Evolutionary conservation across 2,113 vertebrate species (phyloP), one percentile per base, ranked within the genome.

Genomic region (Tachysurus fulvidraco): DNA sequence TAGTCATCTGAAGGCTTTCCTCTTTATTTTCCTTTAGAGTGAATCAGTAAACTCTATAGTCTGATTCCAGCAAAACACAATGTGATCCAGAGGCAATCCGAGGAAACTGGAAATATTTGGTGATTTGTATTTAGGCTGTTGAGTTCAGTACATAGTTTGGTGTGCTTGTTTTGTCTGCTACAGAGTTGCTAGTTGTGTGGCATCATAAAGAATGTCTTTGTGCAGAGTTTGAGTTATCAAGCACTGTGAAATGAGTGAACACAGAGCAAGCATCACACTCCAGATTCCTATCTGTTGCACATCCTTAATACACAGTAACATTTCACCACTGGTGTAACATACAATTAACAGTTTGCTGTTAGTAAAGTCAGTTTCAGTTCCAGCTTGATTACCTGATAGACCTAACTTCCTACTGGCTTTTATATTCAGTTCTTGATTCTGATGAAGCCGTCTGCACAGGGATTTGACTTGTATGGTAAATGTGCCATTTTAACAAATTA

Each of bases 181-280:
- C 57, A 50, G 54, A 62, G 30, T 55, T 76, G 28, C 54, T 60
- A 50, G 13, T 52, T 78, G 28, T 73, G 52, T 57, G 83, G 52
- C 28, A 44, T 36, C 74, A 78, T 78, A 64, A 17, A 78, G 46
- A 85, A 85, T 36, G 55, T 55, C 83, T 85, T 64, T 65, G 59
- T 78, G 84, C 44, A 65, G 59, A 21, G 28, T 62, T 23, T 64
- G 57, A 50, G 28, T 85, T 52, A 85, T 62, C 23, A 52, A 64
- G 57, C 46, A 13, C 25, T 52, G 28, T 77, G 41, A 46, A 85
- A 64, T 50, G 55, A 77, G 21, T 74, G 55, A 60, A 46, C 55
- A 19, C 14, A 84, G 54, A 30, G 50, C 30, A 62, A 52, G 83
- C 13, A 0, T 52, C 83, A 64, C 14, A 62, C 71, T 85, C 57